A percentile compares a stretch with the other conserved stretches of the same genome.
phyloP scores from a whole-genome alignment of 2,113 vertebrate species.

The Prochilodus magdalenae region DNA sequence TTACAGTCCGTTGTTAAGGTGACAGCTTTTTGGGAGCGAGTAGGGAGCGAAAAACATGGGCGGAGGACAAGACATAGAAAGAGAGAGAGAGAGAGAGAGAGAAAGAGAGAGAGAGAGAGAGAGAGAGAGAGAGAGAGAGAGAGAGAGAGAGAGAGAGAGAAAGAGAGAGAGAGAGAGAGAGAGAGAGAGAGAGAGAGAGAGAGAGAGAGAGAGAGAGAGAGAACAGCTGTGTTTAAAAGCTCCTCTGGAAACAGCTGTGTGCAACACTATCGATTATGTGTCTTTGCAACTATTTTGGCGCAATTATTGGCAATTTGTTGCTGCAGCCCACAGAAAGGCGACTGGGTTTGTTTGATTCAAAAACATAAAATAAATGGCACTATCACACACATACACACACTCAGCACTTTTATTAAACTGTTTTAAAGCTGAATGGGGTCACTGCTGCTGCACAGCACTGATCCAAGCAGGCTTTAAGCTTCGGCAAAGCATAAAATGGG shows the following conservation, averaged over 20 bases:
- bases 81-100: background rate
- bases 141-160: slow-evolving; percentile 15
- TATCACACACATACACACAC: slow-evolving; percentile 13
- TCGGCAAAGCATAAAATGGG: background rate
- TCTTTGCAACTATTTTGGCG: slow-evolving; percentile 73
- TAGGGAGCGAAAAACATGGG: slow-evolving; percentile 69
- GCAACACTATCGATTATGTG: slow-evolving; percentile 69
- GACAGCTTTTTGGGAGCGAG: slow-evolving; percentile 72
- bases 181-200: slow-evolving; percentile 12
- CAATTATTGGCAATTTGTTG: slow-evolving; percentile 62
- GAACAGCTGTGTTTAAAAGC: slow-evolving; percentile 77
- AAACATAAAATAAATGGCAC: slow-evolving; percentile 57
- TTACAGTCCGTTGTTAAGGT: slow-evolving; percentile 73
- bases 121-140: background rate
- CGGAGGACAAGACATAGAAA: slow-evolving; percentile 64
- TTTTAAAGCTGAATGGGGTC: slow-evolving; percentile 39
- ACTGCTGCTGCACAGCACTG: background rate
- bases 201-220: slow-evolving; percentile 24
- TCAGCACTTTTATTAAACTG: slow-evolving; percentile 26
- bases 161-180: slow-evolving; percentile 26
- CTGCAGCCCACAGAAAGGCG: slow-evolving; percentile 59
- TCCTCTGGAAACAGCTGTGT: slow-evolving; percentile 78
- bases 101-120: slow-evolving; percentile 56
- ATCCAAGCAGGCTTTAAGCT: slow-evolving; percentile 5
- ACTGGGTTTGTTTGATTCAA: slow-evolving; percentile 60